These are phyloP conservation scores for Epistrophe grossulariae DNA, from an alignment of 2,888 invertebrate species.

Conservation along the genomic window DNA sequence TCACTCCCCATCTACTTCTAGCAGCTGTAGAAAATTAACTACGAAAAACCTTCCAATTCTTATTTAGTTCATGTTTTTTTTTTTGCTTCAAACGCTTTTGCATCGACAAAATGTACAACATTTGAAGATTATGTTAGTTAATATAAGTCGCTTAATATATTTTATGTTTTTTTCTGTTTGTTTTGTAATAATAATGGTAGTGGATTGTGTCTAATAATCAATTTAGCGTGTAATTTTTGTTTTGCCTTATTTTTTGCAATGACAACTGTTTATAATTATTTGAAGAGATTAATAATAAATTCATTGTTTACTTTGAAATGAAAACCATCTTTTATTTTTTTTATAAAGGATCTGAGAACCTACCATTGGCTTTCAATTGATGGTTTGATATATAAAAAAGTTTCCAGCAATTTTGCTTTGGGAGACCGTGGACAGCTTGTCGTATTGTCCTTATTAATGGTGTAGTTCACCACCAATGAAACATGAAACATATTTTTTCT, in stretches of 20 bases:
- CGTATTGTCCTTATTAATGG: no score
- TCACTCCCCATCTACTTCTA: constrained; percentile 50
- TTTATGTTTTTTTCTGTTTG: constrained; percentile 12
- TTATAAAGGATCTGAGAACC: background rate
- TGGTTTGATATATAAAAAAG: no score
- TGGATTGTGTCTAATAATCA: constrained; percentile 45
- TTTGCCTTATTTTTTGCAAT: constrained; percentile 62
- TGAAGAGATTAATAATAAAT: constrained; percentile 20
- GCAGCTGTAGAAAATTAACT: constrained; percentile 78
- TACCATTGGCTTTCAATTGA: background rate
- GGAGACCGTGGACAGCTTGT: no score
- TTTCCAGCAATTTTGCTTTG: no score
- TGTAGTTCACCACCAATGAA: no score
- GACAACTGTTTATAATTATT: constrained; percentile 36
- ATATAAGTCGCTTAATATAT: constrained; percentile 52
- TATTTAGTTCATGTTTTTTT: constrained; percentile 75
- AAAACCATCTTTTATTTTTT: no score
- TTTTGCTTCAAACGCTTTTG: background rate
- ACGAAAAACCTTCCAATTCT: constrained; percentile 81
- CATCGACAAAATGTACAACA: constrained; percentile 60
- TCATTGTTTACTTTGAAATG: constrained; percentile 8
- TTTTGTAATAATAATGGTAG: constrained; percentile 50
- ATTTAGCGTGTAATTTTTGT: constrained; percentile 43
- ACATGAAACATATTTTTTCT: no score
- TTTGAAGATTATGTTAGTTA: constrained; percentile 50